Percentiles rank a stretch among this genome's conserved stretches.
These are phyloP conservation scores for Mesoligia furuncula DNA, from an alignment of 2,888 invertebrate genomes.

Conservation along the genomic window DNA sequence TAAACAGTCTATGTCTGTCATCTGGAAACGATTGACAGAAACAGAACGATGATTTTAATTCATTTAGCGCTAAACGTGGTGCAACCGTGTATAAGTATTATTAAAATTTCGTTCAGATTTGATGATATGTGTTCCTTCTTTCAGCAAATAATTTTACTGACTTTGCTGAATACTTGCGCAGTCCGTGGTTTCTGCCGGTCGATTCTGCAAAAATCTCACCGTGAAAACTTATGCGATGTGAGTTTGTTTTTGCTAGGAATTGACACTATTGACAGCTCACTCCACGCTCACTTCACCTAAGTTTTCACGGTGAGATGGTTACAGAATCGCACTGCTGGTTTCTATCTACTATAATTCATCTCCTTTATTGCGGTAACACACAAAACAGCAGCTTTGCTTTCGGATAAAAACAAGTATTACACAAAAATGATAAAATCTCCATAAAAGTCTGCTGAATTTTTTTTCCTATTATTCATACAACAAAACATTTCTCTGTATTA, in stretches of 20 bases:
- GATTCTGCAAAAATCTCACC: no score
- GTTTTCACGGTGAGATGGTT: no score
- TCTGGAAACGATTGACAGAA: not conserved
- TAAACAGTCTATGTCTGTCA: not conserved
- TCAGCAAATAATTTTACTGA: not conserved
- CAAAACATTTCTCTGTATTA: slow-evolving; percentile 23
- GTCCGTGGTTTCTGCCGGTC: not conserved
- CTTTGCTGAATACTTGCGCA: not conserved
- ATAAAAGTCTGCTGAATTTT: not conserved
- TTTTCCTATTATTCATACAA: not conserved
- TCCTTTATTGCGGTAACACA: no score
- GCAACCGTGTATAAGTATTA: not conserved
- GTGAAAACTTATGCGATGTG: no score
- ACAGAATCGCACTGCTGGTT: no score
- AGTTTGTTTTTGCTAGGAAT: no score
- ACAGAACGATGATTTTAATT: not conserved
- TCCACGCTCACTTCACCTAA: no score
- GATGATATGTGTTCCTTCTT: not conserved
- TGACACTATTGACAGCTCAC: no score
- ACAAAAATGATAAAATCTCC: not conserved
- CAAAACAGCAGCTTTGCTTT: no score
- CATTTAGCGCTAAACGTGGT: no score
- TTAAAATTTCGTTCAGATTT: not conserved
- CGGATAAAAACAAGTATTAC: not conserved
- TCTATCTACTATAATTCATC: not conserved